Base-by-base conservation (phyloP, 2,888 invertebrate genomes). In the Loripinus fragilis region DNA sequence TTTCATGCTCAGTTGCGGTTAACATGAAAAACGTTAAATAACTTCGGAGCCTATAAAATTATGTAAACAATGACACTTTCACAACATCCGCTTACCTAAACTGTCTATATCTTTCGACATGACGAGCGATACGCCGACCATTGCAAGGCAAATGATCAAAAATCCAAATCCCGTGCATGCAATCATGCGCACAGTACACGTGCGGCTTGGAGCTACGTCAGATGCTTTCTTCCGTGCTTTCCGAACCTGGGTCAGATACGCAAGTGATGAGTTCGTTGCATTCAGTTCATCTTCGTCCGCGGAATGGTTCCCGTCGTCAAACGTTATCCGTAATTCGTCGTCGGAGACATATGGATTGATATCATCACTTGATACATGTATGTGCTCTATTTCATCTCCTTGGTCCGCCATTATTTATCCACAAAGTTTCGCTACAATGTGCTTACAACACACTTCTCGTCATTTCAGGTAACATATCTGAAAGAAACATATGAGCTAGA, bases 21-120 rank as follows among this genome's bases (percentile, higher is more conserved):
- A n/a, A n/a, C n/a, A n/a, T n/a, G n/a, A n/a, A n/a, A n/a, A n/a
- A n/a, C n/a, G n/a, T n/a, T n/a, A n/a, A n/a, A n/a, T n/a, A n/a
- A n/a, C n/a, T n/a, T n/a, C n/a, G n/a, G n/a, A n/a, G n/a, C n/a
- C 38, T 38, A 12, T 38, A 38, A 38, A 38, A 38, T 12, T 8
- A 38, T 38, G 38, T 38, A 38, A 38, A 38, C 12, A 52, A 52
- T 5, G n/a, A n/a, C n/a, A n/a, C n/a, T n/a, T n/a, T n/a, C n/a
- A n/a, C n/a, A n/a, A n/a, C n/a, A n/a, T n/a, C n/a, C n/a, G 70
- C 74, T 67, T 78, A 83, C 83, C 83, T 74, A 75, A 74, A 45
- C 50, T 71, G 28, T 83, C 83, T 23, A 83, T 83, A 38, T 80
- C 71, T 28, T 80, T 74, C 7, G 83, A 83, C 83, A 83, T 83